Evolutionary conservation across 1,140 invertebrate genomes (phyloP).

Genomic region (Panagrolaimus sp.): DNA sequence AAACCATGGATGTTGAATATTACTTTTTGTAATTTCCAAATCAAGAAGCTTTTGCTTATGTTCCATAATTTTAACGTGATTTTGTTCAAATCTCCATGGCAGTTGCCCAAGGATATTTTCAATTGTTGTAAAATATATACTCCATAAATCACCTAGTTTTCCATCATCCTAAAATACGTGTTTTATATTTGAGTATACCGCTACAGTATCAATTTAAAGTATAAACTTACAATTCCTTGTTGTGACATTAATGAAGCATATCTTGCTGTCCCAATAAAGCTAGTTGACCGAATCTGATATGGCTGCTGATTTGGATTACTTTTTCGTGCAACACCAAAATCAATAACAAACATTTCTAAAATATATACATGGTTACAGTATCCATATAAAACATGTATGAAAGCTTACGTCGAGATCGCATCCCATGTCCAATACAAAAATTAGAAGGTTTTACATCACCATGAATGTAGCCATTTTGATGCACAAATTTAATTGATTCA

Average conservation of each 20-base stretch:
- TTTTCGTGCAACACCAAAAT: neutral
- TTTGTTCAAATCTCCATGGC: neutral
- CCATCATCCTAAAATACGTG: constrained; percentile 10
- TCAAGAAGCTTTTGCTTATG: neutral
- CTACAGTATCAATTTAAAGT: too few species aligned
- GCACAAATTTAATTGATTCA: constrained; percentile 2
- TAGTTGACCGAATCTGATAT: neutral
- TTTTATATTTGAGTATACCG: too few species aligned
- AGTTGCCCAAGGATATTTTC: constrained; percentile 2
- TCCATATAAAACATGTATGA: too few species aligned
- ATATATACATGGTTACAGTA: too few species aligned
- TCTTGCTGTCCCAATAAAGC: neutral
- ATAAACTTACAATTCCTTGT: neutral
- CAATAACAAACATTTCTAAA: constrained; percentile 4
- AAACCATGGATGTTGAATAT: neutral
- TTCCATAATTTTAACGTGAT: neutral
- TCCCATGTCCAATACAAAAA: neutral
- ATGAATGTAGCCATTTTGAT: neutral
- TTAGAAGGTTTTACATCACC: neutral
- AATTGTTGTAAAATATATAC: neutral
- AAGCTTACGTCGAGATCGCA: neutral
- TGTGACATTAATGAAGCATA: neutral
- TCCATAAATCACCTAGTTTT: neutral
- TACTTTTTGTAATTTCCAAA: neutral
- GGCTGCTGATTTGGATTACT: neutral